Evolutionary conservation across 2,888 invertebrate species (phyloP), one percentile per base, ranked within the genome.

Genomic region (Keiferia lycopersicella): DNA sequence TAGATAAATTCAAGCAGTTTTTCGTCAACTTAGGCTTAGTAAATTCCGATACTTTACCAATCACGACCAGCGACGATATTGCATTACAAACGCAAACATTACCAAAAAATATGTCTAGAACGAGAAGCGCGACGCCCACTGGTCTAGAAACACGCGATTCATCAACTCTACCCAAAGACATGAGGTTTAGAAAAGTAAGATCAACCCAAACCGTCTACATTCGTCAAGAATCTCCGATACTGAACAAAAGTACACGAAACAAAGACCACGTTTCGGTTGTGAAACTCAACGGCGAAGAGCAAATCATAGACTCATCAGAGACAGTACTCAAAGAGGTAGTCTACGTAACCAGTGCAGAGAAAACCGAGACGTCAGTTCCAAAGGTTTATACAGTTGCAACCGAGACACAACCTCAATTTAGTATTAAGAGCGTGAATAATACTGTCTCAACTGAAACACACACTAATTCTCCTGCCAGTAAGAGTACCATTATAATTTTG

Each of bases 151-250:
- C 73, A 0, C 76, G 90, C 61, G 90, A 89, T 50, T 75, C 89
- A 0, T 85, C 90, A 0, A 91, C 91, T 0, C 62, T 91, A 45
- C 91, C 91, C 0, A 91, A 91, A 76, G 91, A 91, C 50, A 91
- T 91, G 91, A 79, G 91, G 60, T 91, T 91, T 67, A 78, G 88
- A 1, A 90, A 88, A 76, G 90, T 87, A 0, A 69, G 80, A 41
- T 91, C 91, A 0, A 88, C 91, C 0, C 91, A 91, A 76, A 89
- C 89, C 0, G 90, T 91, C 1, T 90, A 90, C 64, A 87, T 91
- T 0, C 81, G 74, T 65, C 83, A 79, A n/a, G 88, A 88, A 65
- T 86, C 89, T 57, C 87, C 88, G 0, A 3, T 75, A 0, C 76
- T 65, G 20, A 78, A 84, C n/a, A 77, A 75, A 51, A 82, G 77